Evolutionary conservation across 1,140 invertebrate genomes (phyloP).

Genomic region (Homalodisca vitripennis): DNA sequence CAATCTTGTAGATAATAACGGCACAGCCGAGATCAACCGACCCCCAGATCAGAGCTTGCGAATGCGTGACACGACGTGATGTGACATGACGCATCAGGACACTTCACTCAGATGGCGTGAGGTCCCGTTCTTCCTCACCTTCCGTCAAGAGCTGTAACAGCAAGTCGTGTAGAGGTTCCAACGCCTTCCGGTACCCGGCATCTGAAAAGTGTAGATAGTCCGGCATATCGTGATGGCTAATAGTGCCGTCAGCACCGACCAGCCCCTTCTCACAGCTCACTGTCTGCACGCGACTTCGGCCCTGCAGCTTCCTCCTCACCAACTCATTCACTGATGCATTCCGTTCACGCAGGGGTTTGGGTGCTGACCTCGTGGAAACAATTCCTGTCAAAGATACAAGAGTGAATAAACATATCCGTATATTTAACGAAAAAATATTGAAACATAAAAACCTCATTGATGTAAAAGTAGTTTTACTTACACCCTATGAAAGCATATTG

Average conservation of each 20-base stretch:
- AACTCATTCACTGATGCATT: conserved; percentile 71
- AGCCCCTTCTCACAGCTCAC: conserved; percentile 72
- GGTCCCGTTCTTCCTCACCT: conserved; percentile 67
- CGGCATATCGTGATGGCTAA: conserved; percentile 84
- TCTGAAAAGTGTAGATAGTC: conserved; percentile 86
- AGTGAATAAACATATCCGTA: too few species aligned
- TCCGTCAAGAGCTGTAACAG: conserved; percentile 72
- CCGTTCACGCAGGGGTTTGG: conserved; percentile 77
- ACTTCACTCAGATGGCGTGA: conserved; percentile 63
- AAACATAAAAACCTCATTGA: too few species aligned
- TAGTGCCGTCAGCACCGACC: conserved; percentile 72
- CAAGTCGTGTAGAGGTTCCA: conserved; percentile 77
- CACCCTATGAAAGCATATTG: too few species aligned
- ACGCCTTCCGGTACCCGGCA: conserved; percentile 77
- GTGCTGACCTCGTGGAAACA: conserved; percentile 80
- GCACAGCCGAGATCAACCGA: too few species aligned
- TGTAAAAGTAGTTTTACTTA: too few species aligned
- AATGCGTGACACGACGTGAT: too few species aligned
- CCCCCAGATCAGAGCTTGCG: too few species aligned
- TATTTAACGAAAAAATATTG: too few species aligned
- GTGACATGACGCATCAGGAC: too few species aligned
- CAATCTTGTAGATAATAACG: too few species aligned
- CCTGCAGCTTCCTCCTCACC: conserved; percentile 60
- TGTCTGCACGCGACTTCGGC: conserved; percentile 63
- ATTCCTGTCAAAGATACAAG: conserved; percentile 67